These are phyloP conservation scores for Acrocephalus arundinaceus DNA, from an alignment of 2,113 vertebrate genomes.

Conservation along the genomic window DNA sequence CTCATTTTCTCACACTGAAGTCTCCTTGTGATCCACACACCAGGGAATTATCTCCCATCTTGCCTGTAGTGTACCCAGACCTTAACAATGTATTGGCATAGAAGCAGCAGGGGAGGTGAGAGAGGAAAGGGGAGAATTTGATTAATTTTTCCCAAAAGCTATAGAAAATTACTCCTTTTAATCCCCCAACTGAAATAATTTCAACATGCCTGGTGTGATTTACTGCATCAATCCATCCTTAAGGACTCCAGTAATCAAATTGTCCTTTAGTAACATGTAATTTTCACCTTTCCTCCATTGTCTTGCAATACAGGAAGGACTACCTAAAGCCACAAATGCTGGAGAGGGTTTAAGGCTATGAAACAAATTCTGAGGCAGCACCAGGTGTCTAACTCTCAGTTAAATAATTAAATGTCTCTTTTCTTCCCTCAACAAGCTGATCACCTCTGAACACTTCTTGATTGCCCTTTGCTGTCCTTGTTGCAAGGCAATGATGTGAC, in stretches of 20 bases:
- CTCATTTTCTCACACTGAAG: neutral
- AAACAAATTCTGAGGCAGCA: neutral
- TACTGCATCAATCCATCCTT: neutral
- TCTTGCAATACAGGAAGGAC: neutral
- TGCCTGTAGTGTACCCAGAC: neutral
- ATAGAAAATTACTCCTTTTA: neutral
- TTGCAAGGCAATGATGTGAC: neutral
- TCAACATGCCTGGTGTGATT: neutral
- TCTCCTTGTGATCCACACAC: neutral
- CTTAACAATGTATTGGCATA: neutral
- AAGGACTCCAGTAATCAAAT: neutral
- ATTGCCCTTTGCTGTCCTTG: neutral
- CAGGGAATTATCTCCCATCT: neutral
- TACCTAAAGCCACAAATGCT: neutral
- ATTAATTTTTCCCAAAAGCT: neutral
- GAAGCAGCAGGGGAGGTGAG: fast-evolving
- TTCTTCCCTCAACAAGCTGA: neutral
- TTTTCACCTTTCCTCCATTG: neutral
- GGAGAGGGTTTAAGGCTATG: neutral
- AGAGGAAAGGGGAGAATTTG: neutral
- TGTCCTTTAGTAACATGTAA: neutral
- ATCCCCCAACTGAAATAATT: neutral
- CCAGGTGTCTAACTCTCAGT: neutral
- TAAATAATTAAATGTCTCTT: neutral
- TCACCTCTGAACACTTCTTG: neutral